A percentile compares a stretch with the other conserved stretches of the same genome.
Conservation (phyloP, 2,797 vertebrate species). For the Acanthornis magna region DNA sequence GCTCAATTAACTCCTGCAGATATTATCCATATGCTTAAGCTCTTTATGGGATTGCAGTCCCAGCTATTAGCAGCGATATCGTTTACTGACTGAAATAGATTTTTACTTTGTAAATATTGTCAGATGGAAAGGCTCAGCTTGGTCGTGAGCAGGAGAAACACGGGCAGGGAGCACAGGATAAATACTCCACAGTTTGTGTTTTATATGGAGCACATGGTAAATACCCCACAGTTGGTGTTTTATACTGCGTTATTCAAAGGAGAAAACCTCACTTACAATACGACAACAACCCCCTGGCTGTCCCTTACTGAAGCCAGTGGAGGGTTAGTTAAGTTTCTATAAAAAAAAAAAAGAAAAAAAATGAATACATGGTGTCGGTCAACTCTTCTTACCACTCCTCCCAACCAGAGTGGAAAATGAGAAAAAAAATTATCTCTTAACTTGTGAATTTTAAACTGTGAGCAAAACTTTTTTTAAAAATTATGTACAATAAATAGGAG, state of each 20-base stretch:
- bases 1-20: constrained; percentile 43
- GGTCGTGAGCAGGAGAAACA: not conserved
- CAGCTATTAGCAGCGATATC: not conserved
- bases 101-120: constrained; percentile 15
- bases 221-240: not conserved
- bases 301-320: not conserved
- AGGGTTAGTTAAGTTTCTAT: not conserved
- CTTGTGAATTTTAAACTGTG: not conserved
- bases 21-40: constrained; percentile 36
- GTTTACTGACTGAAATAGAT: constrained; percentile 16
- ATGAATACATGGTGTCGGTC: rapidly evolving
- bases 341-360: not conserved
- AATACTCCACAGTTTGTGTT: too few relatives aligned
- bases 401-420: not conserved
- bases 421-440: not conserved
- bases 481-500: not conserved
- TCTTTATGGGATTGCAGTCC: not conserved
- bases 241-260: not conserved
- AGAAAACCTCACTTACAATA: not conserved
- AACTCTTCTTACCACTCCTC: not conserved
- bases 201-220: not conserved
- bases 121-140: not conserved
- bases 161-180: not conserved
- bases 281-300: not conserved
- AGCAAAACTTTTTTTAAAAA: not conserved